Evolutionary conservation across 2,797 vertebrate species (phyloP).

Genomic region (Onychomys torridus): DNA sequence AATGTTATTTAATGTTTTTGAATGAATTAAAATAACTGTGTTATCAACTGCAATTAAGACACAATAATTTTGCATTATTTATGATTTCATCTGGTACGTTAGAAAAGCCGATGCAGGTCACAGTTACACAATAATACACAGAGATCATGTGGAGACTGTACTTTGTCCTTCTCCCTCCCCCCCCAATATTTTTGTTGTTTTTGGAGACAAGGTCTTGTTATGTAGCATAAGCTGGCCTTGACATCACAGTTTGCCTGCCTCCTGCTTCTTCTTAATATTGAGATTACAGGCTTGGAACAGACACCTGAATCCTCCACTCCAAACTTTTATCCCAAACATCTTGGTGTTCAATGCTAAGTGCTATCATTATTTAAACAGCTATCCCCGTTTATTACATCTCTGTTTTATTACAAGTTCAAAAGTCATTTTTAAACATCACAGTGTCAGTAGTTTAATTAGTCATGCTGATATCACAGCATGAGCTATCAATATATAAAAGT

Average conservation of each 20-base stretch:
- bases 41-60: neutral
- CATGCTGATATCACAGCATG: neutral
- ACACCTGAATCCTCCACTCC: neutral
- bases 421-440: neutral
- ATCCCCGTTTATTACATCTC: neutral
- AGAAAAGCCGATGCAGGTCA: neutral
- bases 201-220: neutral
- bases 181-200: constrained; percentile 14
- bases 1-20: neutral
- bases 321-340: neutral
- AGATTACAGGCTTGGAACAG: neutral
- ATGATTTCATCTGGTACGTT: constrained; percentile 37
- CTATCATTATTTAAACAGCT: neutral
- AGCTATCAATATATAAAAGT: neutral
- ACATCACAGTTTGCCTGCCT: neutral
- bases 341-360: neutral
- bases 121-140: neutral
- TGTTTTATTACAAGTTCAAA: neutral
- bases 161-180: neutral
- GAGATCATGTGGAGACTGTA: neutral
- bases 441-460: neutral
- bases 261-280: neutral
- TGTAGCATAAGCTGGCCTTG: neutral
- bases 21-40: neutral
- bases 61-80: neutral